phyloP scores from a whole-genome alignment of 2,113 vertebrate species.

The Laticauda laticaudata region DNA sequence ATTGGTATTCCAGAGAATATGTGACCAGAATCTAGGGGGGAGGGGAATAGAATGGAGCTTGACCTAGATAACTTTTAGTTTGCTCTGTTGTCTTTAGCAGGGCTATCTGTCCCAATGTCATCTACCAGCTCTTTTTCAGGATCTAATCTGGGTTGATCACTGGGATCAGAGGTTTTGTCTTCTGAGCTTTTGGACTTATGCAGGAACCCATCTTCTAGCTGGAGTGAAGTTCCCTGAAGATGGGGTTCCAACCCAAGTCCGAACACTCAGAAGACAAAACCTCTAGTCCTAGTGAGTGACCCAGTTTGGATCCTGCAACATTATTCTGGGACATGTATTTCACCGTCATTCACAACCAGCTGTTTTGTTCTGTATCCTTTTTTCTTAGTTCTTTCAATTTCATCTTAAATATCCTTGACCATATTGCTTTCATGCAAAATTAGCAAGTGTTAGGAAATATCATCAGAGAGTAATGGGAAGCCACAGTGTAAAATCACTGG shows the following conservation, averaged over 20 bases:
- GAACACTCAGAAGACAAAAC: no score
- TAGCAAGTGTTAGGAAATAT: not conserved
- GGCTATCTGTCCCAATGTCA: not conserved
- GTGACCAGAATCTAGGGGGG: not conserved
- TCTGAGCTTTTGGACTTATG: no score
- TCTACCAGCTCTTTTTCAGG: not conserved
- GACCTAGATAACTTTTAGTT: not conserved
- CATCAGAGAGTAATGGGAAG: not conserved
- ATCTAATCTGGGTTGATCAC: no score
- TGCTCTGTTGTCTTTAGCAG: not conserved
- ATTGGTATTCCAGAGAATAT: not conserved
- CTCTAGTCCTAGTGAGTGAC: no score
- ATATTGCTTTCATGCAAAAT: not conserved
- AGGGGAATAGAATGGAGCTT: not conserved
- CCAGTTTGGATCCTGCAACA: no score
- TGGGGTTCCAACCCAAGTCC: no score
- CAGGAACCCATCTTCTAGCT: no score
- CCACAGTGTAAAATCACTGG: not conserved
- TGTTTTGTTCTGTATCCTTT: not conserved
- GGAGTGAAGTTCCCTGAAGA: no score
- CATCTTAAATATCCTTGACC: not conserved
- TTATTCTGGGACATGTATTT: no score
- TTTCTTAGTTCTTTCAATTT: not conserved
- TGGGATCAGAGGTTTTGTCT: no score
- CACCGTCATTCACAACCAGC: not conserved